Conservation (phyloP, 2,888 invertebrate species). For the Dasypolia templi region DNA sequence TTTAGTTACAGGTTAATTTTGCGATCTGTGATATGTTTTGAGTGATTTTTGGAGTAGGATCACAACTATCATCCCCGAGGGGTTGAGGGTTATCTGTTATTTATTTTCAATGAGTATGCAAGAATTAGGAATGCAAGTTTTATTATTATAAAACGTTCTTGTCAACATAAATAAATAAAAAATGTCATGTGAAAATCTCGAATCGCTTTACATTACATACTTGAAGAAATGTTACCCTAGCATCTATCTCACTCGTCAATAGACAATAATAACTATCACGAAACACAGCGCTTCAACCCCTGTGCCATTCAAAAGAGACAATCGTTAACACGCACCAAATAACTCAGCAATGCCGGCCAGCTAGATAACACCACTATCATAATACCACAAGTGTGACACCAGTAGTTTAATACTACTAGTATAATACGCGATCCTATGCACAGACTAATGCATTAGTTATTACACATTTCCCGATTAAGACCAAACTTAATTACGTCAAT, state of each 20-base stretch:
- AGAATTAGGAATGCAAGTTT: background rate
- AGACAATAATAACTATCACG: background rate
- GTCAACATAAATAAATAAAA: background rate
- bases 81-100: background rate
- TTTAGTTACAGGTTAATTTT: background rate
- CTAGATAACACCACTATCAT: slow-evolving; percentile 14
- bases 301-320: slow-evolving; percentile 21
- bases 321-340: slow-evolving; percentile 32
- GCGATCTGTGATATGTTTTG: no score
- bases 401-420: background rate
- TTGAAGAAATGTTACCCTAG: background rate
- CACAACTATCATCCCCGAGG: background rate
- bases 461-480: slow-evolving; percentile 63
- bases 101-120: background rate
- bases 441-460: slow-evolving; percentile 59
- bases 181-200: background rate
- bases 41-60: background rate
- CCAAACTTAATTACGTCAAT: slow-evolving; percentile 63
- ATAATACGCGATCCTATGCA: slow-evolving; percentile 33
- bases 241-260: background rate
- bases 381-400: background rate
- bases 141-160: background rate
- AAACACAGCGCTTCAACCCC: background rate
- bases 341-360: slow-evolving; percentile 13
- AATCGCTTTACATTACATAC: background rate